Evolutionary conservation across 2,797 vertebrate species (phyloP).

Genomic region (Mormyrops attenuatus): DNA sequence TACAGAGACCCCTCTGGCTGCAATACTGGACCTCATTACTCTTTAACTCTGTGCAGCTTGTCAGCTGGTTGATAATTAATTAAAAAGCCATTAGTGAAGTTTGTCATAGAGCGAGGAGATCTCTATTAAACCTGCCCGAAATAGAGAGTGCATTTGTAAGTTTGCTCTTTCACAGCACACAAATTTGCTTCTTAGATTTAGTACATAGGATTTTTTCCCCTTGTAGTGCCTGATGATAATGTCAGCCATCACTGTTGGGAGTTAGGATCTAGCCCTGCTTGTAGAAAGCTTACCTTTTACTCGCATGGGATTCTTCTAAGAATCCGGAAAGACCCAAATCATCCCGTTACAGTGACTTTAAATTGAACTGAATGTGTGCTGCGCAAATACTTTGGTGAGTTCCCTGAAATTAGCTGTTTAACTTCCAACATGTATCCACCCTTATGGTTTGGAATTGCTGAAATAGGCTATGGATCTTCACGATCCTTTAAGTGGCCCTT

Average conservation of each 20-base stretch:
- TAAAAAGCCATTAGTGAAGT: slow-evolving; percentile 43
- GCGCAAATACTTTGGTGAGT: not conserved
- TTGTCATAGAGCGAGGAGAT: not conserved
- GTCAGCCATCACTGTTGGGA: not conserved
- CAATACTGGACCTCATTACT: slow-evolving; percentile 46
- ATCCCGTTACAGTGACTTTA: not conserved
- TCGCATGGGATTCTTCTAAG: not conserved
- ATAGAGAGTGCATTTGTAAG: slow-evolving; percentile 15
- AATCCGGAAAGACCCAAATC: not conserved
- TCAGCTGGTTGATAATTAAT: slow-evolving; percentile 58
- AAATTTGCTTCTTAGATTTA: not conserved
- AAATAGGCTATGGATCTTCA: not conserved
- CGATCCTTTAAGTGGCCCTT: not conserved
- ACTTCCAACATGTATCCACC: not conserved
- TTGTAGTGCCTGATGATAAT: not conserved
- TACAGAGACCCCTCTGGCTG: slow-evolving; percentile 40
- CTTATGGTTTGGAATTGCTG: not conserved
- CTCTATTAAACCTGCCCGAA: not conserved
- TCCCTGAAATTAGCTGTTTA: not conserved
- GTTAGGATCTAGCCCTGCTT: not conserved
- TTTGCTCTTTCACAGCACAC: not conserved
- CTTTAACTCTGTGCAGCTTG: slow-evolving; percentile 56
- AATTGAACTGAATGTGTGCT: not conserved
- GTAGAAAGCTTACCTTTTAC: not conserved
- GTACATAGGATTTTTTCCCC: not conserved